Evolutionary conservation across 2,888 invertebrate genomes (phyloP), one percentile per base, ranked within the genome.

Genomic region (Cryptus viduatorius): DNA sequence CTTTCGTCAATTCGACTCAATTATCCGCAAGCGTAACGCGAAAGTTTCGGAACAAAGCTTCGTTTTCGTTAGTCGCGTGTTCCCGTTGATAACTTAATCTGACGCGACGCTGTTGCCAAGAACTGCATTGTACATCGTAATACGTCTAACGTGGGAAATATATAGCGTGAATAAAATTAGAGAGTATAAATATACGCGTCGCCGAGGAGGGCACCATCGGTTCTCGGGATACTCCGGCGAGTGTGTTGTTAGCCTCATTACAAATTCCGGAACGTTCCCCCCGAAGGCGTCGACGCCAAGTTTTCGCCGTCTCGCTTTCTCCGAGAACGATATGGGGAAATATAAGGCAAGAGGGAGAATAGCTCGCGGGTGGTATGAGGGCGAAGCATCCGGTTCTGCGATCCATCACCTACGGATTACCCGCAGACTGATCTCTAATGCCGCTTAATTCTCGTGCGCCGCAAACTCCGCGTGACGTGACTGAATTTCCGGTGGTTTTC

Each of bases 391-490:
- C 68, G 81, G 78, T 84, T 24, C 83, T 84, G 78, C 87, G 88
- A 90, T 88, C 88, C 89, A 89, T 89, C 89, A 88, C 88, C 88
- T 83, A 88, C 79, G 87, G 88, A 90, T 90, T 89, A 89, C 87
- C 87, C 88, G 77, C 80, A 59, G 82, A 86, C 87, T 87, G 89
- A 90, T 90, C 89, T 89, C 87, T 88, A 88, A 88, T 87, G 84
- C 87, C 86, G 88, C 87, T 89, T 89, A 89, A 90, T 85, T 85
- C 79, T 82, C 79, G 79, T 67, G 73, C 85, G 83, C 84, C 87
- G 83, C 83, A 82, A 88, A 89, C 87, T 87, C 86, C 86, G 64
- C 56, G 83, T 89, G 88, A 89, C 89, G 89, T 89, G 88, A 89
- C 89, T 88, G 87, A 88, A 89, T 88, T 87, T 89, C 86, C 83